A percentile compares a stretch with the other conserved stretches of the same genome.
Conservation (phyloP, 1,140 invertebrate species). For the Sminthurides bifidus region DNA sequence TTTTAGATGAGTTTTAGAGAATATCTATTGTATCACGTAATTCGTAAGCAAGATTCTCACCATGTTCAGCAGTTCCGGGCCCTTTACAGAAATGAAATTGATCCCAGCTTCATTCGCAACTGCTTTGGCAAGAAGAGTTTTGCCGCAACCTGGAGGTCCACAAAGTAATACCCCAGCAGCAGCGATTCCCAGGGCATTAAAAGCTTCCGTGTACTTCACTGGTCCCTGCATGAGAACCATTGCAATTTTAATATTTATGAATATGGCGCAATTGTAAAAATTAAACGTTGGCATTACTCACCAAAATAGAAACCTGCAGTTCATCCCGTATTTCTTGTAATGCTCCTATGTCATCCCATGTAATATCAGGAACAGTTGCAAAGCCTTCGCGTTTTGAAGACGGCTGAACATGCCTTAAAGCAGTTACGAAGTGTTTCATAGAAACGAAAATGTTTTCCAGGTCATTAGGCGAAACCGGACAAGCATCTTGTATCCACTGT, state of each 20-base stretch:
- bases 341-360: constrained; percentile 95
- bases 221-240: constrained; percentile 50
- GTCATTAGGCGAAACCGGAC: constrained; percentile 32
- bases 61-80: constrained; percentile 92
- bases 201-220: constrained; percentile 70
- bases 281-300: constrained; percentile 36
- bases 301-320: constrained; percentile 77
- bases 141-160: constrained; percentile 79
- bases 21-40: background rate
- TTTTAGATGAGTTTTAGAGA: background rate
- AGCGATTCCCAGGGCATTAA: constrained; percentile 61
- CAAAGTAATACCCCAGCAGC: constrained; percentile 81
- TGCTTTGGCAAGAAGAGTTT: constrained; percentile 84
- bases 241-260: background rate
- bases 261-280: constrained; percentile 9
- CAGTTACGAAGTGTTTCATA: constrained; percentile 61
- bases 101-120: constrained; percentile 87
- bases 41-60: constrained; percentile 38
- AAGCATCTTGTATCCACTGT: constrained; percentile 23
- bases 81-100: constrained; percentile 95
- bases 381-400: constrained; percentile 94
- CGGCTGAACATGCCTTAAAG: constrained; percentile 73
- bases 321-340: constrained; percentile 75
- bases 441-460: constrained; percentile 52
- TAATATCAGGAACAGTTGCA: constrained; percentile 90